Evolutionary conservation across 2,797 vertebrate genomes (phyloP).

Genomic region (Agapornis canus): DNA sequence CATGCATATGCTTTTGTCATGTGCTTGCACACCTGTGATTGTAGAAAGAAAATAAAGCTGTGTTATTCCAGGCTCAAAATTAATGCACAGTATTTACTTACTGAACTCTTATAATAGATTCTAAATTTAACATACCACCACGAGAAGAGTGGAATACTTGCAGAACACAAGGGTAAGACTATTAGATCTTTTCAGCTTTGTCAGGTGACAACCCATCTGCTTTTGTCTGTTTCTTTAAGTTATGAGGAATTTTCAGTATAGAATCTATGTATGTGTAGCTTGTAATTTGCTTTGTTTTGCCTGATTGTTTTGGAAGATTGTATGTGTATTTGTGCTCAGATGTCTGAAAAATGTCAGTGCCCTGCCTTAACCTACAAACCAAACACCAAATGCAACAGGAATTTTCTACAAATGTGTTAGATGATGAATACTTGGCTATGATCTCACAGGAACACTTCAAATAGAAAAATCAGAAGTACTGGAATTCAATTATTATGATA

Average conservation of each 20-base stretch:
- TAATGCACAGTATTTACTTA: not conserved
- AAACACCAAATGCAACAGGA: not conserved
- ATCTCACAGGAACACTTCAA: constrained; percentile 32
- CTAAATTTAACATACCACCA: not conserved
- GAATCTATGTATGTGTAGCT: not conserved
- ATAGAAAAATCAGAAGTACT: constrained; percentile 47
- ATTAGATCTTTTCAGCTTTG: not conserved
- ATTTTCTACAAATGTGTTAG: not conserved
- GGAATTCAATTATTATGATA: constrained; percentile 64
- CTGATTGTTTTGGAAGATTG: constrained; percentile 1
- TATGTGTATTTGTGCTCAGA: not conserved
- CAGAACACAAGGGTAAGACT: not conserved
- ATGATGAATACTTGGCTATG: constrained; percentile 25
- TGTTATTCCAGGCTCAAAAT: not conserved
- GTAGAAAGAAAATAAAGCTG: not conserved
- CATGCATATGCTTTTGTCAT: constrained; percentile 15
- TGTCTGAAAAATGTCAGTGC: not conserved
- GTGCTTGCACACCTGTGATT: constrained; percentile 25
- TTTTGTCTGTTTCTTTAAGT: not conserved
- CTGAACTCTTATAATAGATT: not conserved
- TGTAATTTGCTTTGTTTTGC: not conserved
- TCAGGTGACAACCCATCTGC: not conserved
- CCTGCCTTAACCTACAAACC: constrained; percentile 11
- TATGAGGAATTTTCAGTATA: not conserved
- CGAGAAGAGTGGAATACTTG: not conserved